Percentiles rank a stretch among this genome's conserved stretches.
Conservation (phyloP, 2,888 invertebrate genomes). For the Hemaris fuciformis region DNA sequence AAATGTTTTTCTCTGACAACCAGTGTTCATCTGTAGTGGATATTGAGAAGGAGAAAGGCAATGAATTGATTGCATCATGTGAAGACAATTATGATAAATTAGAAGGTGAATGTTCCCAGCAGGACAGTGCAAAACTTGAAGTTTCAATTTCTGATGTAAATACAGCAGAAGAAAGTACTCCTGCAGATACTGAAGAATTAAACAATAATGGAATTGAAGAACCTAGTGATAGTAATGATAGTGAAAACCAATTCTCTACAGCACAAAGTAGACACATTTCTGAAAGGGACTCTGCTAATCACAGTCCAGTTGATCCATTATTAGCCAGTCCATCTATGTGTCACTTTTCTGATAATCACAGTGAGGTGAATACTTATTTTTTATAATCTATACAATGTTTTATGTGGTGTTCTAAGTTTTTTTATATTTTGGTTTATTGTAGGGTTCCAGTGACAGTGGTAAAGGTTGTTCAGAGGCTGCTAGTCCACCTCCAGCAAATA, state of each 20-base stretch:
- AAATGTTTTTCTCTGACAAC: slow-evolving; percentile 41
- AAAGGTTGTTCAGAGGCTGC: slow-evolving; percentile 89
- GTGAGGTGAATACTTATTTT: too few relatives aligned
- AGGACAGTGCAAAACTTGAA: slow-evolving; percentile 50
- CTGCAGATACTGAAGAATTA: slow-evolving; percentile 51
- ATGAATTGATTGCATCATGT: slow-evolving; percentile 13
- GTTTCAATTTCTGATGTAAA: slow-evolving; percentile 41
- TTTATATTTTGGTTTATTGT: slow-evolving; percentile 27
- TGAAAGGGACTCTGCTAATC: slow-evolving; percentile 88
- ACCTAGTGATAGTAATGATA: slow-evolving; percentile 60
- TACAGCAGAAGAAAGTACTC: slow-evolving; percentile 41
- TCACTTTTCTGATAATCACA: slow-evolving; percentile 86
- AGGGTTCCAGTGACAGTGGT: slow-evolving; percentile 92
- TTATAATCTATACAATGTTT: background rate
- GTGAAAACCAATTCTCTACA: slow-evolving; percentile 60
- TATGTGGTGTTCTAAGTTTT: background rate
- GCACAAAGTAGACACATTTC: slow-evolving; percentile 64
- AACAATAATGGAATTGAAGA: slow-evolving; percentile 58
- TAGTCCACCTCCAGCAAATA: slow-evolving; percentile 85
- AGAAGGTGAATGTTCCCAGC: slow-evolving; percentile 39
- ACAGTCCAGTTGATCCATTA: slow-evolving; percentile 88
- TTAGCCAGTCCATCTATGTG: slow-evolving; percentile 85
- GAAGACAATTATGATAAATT: slow-evolving; percentile 39
- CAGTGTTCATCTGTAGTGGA: slow-evolving; percentile 25
- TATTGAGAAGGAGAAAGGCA: background rate